phyloP scores from a whole-genome alignment of 2,797 vertebrate species.

The Aplochiton taeniatus region DNA sequence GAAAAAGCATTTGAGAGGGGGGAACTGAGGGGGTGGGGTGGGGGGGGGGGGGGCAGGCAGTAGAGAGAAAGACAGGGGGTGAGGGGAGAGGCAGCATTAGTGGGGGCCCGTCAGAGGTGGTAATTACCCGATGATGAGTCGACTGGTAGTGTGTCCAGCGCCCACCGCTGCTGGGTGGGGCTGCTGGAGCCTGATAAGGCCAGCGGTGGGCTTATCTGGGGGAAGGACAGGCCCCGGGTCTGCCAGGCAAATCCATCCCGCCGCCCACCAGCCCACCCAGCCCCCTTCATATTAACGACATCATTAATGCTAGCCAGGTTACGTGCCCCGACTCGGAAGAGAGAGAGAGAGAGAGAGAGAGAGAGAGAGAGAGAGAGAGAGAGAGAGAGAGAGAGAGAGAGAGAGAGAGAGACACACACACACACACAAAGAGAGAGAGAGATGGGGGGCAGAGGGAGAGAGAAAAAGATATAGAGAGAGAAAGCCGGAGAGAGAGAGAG shows the following conservation, averaged over 20 bases:
- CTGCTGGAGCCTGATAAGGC: conserved; percentile 75
- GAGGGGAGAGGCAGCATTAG: conserved; percentile 35
- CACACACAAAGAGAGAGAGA: conserved; percentile 54
- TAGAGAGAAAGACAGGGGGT: conserved; percentile 30
- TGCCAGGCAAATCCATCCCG: conserved; percentile 80
- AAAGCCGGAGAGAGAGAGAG: conserved; percentile 46
- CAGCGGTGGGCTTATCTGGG: conserved; percentile 71
- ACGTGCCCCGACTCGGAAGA: conserved; percentile 62
- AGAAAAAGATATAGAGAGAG: conserved; percentile 33
- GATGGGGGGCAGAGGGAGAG: conserved; percentile 46
- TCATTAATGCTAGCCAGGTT: conserved; percentile 78
- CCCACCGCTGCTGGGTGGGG: conserved; percentile 67
- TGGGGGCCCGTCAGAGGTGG: conserved; percentile 69
- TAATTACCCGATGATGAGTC: conserved; percentile 80
- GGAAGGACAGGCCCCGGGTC: conserved; percentile 81
- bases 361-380: conserved; percentile 49
- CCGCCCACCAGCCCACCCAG: conserved; percentile 40
- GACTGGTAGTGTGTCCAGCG: conserved; percentile 71
- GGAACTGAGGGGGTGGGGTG: conserved; percentile 1
- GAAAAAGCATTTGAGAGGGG: conserved; percentile 13
- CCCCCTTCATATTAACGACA: conserved; percentile 72
- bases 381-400: conserved; percentile 44
- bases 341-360: conserved; percentile 36
- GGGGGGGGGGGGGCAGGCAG: conserved; percentile 6
- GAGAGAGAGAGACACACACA: conserved; percentile 28